These are phyloP conservation scores for Arvicanthis niloticus DNA, from an alignment of 2,113 vertebrate species.

Conservation along the genomic window DNA sequence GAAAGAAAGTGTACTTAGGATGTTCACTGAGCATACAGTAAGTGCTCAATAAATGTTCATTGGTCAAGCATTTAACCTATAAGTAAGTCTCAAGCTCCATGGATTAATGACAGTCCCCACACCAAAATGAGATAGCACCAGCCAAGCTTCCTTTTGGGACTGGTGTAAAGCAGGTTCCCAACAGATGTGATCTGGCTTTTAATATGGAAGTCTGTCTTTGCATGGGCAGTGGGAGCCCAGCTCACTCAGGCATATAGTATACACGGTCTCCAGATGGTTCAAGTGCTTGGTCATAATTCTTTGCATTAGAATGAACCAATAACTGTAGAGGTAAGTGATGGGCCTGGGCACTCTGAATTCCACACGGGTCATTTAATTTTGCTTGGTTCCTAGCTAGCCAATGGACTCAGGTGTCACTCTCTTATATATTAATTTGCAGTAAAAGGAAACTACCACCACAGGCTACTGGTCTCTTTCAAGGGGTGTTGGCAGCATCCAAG, in stretches of 20 bases:
- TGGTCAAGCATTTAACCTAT: neutral
- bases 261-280: neutral
- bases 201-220: neutral
- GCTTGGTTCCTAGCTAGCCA: neutral
- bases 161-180: neutral
- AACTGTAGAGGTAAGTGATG: neutral
- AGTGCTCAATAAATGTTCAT: neutral
- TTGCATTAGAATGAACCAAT: neutral
- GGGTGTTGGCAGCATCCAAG: neutral
- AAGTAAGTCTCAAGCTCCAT: neutral
- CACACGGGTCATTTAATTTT: neutral
- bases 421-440: neutral
- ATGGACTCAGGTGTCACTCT: neutral
- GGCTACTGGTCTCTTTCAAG: neutral
- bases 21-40: neutral
- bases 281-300: neutral
- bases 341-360: neutral
- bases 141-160: neutral
- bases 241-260: fast-evolving
- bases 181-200: neutral
- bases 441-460: neutral
- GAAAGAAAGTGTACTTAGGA: neutral
- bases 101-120: neutral
- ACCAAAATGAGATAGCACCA: neutral
- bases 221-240: neutral